Base-by-base conservation (phyloP, 2,888 invertebrate species). In the Incurvaria masculella region DNA sequence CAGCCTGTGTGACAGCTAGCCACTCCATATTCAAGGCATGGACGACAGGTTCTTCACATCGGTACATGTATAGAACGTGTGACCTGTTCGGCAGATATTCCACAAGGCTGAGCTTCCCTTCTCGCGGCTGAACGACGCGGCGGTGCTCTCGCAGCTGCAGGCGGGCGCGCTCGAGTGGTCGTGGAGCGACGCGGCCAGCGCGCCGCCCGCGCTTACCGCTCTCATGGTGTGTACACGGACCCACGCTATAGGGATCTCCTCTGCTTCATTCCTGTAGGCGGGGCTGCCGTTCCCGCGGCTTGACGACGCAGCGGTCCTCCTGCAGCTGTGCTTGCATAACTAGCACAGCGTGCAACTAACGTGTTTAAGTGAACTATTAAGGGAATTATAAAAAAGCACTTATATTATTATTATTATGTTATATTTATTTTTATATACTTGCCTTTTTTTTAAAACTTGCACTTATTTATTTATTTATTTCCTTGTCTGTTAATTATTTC, bases 111-210 rank as follows among this genome's bases (percentile, higher is more conserved):
- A 79, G 55, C 57, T 78, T 18, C 79, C 79, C 0, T 79, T 79
- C 61, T 82, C 84, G 14, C 87, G 88, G 57, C 68, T 88, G 55
- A 86, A 86, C 56, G 91, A 94, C 62, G 89, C 87, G 50, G 86
- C 88, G 1, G 86, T 94, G 14, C 54, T 88, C 41, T 72, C 79
- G 44, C 78, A 85, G 49, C 67, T 89, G 17, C 86, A 87, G 64
- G 71, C 74, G 8, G 85, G 84, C 47, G 73, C 83, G 1, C 69
- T 91, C 39, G 81, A 84, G 52, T 89, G 91, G 89, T 81, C 79
- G 53, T 68, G 83, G 11, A 88, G 88, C 51, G 80, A 79, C 47
- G 69, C 81, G 0, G 83, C 86, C 59, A 86, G 88, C 0, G 81
- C 79, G 2, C 69, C 79, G 19, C 66, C 91, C 3, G 83, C 80